Evolutionary conservation across 23 tunicate species (phyloP).

Genomic region (Styela plicata): DNA sequence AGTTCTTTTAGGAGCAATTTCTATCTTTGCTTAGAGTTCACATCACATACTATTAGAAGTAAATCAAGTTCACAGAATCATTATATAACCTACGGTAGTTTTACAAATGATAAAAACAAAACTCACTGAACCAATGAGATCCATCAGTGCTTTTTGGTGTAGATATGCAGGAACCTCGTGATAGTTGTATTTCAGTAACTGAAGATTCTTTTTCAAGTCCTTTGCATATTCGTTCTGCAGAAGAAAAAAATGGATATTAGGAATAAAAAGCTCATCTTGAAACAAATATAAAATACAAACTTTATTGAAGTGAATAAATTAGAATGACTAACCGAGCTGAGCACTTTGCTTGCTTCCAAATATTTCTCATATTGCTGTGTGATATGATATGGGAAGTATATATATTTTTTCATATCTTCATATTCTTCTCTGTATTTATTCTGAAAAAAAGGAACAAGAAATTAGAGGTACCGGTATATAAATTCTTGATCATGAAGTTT

Average conservation of each 20-base stretch:
- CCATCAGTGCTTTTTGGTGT: slow-evolving; percentile 50
- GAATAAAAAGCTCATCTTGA: neutral
- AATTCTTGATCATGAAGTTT: too few relatives aligned
- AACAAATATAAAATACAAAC: too few relatives aligned
- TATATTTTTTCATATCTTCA: slow-evolving; percentile 76
- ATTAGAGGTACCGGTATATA: too few relatives aligned
- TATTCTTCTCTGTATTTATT: slow-evolving; percentile 87
- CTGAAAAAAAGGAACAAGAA: too few relatives aligned
- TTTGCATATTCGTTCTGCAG: slow-evolving; percentile 39
- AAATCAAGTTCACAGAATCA: too few relatives aligned
- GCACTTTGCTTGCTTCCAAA: slow-evolving; percentile 44
- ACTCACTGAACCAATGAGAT: slow-evolving; percentile 70
- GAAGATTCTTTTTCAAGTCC: slow-evolving; percentile 37
- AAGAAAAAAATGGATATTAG: neutral
- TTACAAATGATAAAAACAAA: too few relatives aligned
- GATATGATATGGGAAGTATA: slow-evolving; percentile 93
- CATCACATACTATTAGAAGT: too few relatives aligned
- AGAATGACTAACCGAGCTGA: slow-evolving; percentile 46
- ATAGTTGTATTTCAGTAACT: slow-evolving; percentile 51
- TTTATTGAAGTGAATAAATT: too few relatives aligned
- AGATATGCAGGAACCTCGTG: slow-evolving; percentile 58
- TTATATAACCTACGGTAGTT: too few relatives aligned
- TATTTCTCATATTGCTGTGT: slow-evolving; percentile 92
- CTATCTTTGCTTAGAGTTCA: too few relatives aligned
- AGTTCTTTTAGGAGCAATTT: too few relatives aligned